These are phyloP conservation scores for Agrochola lota DNA, from an alignment of 2,888 invertebrate species.

Conservation along the genomic window DNA sequence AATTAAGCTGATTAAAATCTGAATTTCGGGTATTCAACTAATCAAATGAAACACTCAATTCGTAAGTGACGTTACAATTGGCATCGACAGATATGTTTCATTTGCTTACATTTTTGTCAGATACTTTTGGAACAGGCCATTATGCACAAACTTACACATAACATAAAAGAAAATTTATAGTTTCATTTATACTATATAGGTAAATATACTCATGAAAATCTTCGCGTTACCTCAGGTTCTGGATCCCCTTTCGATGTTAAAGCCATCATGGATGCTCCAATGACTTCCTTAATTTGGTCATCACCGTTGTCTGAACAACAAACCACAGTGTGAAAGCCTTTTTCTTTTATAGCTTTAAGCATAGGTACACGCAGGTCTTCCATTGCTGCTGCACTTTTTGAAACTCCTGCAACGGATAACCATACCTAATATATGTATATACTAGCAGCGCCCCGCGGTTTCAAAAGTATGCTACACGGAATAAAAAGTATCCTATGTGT, in stretches of 20 bases:
- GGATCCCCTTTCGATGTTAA: slow-evolving; percentile 36
- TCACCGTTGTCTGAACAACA: slow-evolving; percentile 34
- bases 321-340: slow-evolving; percentile 27
- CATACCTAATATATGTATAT: not conserved
- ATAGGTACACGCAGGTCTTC: slow-evolving; percentile 38
- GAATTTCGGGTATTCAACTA: not conserved
- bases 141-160: not conserved
- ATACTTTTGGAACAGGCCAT: not conserved
- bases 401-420: slow-evolving; percentile 6
- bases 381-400: slow-evolving; percentile 35
- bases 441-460: no score
- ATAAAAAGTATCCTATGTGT: no score
- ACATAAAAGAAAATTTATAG: no score
- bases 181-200: not conserved
- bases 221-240: slow-evolving; percentile 22
- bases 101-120: no score
- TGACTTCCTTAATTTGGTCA: slow-evolving; percentile 24
- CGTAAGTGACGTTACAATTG: not conserved
- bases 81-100: not conserved
- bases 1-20: not conserved
- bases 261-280: slow-evolving; percentile 31
- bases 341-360: slow-evolving; percentile 29
- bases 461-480: no score
- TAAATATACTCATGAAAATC: not conserved
- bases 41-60: not conserved